Evolutionary conservation across 2,888 invertebrate genomes (phyloP).

Genomic region (Sarcophaga caerulescens): DNA sequence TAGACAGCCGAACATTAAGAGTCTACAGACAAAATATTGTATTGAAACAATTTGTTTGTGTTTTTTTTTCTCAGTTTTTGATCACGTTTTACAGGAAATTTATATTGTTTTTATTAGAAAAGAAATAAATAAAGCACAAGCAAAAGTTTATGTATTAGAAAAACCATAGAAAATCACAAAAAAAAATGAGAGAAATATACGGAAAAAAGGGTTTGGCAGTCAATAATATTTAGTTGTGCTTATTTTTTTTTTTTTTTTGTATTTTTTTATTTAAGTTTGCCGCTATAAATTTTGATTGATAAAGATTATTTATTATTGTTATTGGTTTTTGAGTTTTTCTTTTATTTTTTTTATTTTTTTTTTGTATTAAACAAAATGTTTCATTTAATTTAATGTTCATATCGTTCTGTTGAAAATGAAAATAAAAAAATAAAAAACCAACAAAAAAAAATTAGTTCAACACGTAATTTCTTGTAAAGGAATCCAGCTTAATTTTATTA

Average conservation of each 20-base stretch:
- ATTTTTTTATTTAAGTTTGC: conserved; percentile 54
- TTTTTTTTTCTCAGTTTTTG: conserved; percentile 54
- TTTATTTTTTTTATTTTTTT: not conserved
- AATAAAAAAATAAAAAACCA: no score
- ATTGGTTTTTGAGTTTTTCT: conserved; percentile 47
- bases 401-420: conserved; percentile 24
- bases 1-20: conserved; percentile 12
- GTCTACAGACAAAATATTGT: not conserved
- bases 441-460: conserved; percentile 49
- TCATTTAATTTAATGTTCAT: conserved; percentile 56
- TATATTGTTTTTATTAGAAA: conserved; percentile 41
- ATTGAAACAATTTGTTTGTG: conserved; percentile 7
- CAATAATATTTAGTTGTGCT: conserved; percentile 59
- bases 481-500: conserved; percentile 34
- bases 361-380: conserved; percentile 25
- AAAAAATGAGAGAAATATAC: not conserved
- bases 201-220: conserved; percentile 63
- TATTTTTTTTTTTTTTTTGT: conserved; percentile 31
- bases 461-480: conserved; percentile 46
- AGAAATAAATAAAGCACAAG: conserved; percentile 48
- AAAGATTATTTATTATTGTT: conserved; percentile 67
- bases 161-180: not conserved
- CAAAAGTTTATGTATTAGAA: conserved; percentile 41
- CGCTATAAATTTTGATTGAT: conserved; percentile 70
- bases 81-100: conserved; percentile 75